A percentile compares a stretch with the other conserved stretches of the same genome.
phyloP scores from a whole-genome alignment of 2,888 invertebrate species.

The Zaprionus bogoriensis region DNA sequence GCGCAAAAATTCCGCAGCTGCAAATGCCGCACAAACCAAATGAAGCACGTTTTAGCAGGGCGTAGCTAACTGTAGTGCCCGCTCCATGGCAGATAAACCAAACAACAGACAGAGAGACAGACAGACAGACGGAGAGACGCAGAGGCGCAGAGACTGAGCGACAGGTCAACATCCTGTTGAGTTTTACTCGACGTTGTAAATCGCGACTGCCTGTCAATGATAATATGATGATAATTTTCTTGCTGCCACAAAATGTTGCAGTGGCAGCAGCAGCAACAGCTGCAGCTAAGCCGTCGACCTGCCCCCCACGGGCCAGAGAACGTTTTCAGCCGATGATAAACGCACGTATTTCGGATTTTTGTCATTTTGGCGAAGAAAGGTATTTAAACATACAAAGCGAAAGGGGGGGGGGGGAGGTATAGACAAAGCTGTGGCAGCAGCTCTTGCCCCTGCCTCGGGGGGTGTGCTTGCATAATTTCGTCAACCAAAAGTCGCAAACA shows the following conservation, averaged over 20 bases:
- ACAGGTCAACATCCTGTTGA: background rate
- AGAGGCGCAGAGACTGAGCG: no score
- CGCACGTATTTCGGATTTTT: constrained; percentile 74
- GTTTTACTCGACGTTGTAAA: constrained; percentile 36
- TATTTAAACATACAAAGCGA: constrained; percentile 46
- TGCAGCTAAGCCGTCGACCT: background rate
- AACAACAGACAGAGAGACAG: background rate
- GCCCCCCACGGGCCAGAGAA: background rate
- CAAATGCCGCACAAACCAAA: constrained; percentile 60
- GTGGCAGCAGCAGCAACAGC: background rate
- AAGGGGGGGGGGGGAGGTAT: background rate
- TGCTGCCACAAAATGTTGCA: constrained; percentile 11
- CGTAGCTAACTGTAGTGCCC: no score
- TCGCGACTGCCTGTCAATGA: constrained; percentile 20
- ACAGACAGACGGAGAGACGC: background rate
- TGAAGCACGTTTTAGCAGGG: constrained; percentile 52
- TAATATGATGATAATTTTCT: constrained; percentile 46
- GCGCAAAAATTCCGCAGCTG: constrained; percentile 43
- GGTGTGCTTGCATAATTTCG: constrained; percentile 60
- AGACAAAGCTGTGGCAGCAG: background rate
- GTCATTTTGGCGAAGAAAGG: constrained; percentile 38
- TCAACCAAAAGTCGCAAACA: constrained; percentile 28
- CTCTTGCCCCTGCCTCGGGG: background rate
- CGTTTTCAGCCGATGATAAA: constrained; percentile 47
- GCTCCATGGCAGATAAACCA: background rate